Evolutionary conservation across 2,113 vertebrate species (phyloP).

Genomic region (Hyaena hyaena): DNA sequence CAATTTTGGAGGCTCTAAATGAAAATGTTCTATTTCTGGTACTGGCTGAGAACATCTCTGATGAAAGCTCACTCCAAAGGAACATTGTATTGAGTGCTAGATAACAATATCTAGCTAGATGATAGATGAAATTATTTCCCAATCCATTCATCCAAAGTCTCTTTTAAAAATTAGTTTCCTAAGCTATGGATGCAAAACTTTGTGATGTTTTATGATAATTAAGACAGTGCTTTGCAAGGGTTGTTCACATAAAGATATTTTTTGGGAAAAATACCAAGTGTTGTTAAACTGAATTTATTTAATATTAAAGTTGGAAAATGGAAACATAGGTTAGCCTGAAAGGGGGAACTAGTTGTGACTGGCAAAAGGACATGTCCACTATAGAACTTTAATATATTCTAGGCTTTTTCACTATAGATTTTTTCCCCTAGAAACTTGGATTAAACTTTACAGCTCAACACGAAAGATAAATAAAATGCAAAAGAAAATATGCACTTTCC

Average conservation of each 20-base stretch:
- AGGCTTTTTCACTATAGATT: not conserved
- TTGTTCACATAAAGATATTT: not conserved
- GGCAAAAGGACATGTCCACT: not conserved
- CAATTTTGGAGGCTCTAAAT: slow-evolving; percentile 14
- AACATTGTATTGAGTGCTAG: not conserved
- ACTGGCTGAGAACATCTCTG: not conserved
- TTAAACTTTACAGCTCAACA: not conserved
- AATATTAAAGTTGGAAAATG: not conserved
- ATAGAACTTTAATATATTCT: not conserved
- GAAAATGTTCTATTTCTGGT: slow-evolving; percentile 58
- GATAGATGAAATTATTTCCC: not conserved
- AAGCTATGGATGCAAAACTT: not conserved
- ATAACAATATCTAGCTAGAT: not conserved
- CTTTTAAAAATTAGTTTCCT: slow-evolving; percentile 48
- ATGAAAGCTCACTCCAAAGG: not conserved
- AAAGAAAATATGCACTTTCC: not conserved
- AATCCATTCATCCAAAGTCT: not conserved
- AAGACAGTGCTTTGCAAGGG: not conserved
- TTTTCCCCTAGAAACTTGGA: not conserved
- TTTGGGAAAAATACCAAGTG: not conserved
- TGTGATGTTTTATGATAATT: slow-evolving; percentile 15
- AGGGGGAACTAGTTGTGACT: not conserved
- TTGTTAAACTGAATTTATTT: not conserved
- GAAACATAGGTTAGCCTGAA: not conserved
- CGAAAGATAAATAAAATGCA: not conserved